Base-by-base conservation (phyloP, 2,888 invertebrate genomes). In the Timema cristinae region DNA sequence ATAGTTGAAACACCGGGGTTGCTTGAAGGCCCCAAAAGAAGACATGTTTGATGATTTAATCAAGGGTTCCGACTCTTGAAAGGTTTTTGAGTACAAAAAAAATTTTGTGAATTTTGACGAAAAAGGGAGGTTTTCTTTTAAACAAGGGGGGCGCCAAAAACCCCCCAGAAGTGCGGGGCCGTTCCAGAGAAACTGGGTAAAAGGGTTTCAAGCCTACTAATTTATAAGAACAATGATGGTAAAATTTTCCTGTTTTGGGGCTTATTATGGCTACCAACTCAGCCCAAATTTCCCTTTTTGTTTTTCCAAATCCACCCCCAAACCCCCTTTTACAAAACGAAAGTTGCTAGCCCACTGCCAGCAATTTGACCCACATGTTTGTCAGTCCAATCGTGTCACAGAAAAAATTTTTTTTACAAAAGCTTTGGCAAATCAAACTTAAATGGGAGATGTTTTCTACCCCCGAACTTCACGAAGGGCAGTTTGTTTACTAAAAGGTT, bases 371-470 rank as follows among this genome's bases (percentile, higher is more conserved):
- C 8, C 59, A n/a, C n/a, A n/a, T 13, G 59, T 16, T 32, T 59
- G 9, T 59, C 59, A 9, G 59, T 13, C 32, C 32, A 11, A 9
- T n/a, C 4, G 5, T 76, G 71, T 78, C 15, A 67, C n/a, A 9
- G 75, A 75, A 7, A 77, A 78, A 68, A 54, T n/a, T 75, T 6
- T 67, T 77, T 10, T 70, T 78, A 69, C 78, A 77, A 67, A 10
- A 73, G 10, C 50, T 78, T 2, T 79, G 78, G 78, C 71, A 73
- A 48, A 15, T 71, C 4, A 75, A 78, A 8, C 13, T 74, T n/a
- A 72, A 61, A 8, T 79, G 79, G 79, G 78, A 79, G 76, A 77
- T 8, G 61, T 68, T 1, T 77, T 0, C 77, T 76, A 9, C 8
- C 49, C 6, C n/a, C 48, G 5, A 52, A 8, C 50, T 32, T 32